Evolutionary conservation across 2,888 invertebrate species (phyloP).

Genomic region (Endotricha flammealis): DNA sequence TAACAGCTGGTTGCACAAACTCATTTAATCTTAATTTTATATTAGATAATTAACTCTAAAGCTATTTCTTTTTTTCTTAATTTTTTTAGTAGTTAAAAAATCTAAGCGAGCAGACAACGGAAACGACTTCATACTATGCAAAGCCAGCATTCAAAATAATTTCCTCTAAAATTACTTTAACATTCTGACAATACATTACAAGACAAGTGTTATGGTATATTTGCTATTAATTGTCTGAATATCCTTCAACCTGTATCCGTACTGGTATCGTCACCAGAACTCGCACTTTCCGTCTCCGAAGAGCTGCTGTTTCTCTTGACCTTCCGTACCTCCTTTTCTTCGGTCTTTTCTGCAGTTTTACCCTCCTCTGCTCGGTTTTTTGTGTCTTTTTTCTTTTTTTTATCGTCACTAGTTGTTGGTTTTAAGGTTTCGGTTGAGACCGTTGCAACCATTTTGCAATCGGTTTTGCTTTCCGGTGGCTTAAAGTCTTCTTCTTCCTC

Average conservation of each 20-base stretch:
- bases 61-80: too few species aligned
- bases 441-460: constrained; percentile 67
- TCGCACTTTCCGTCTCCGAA: constrained; percentile 80
- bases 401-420: constrained; percentile 52
- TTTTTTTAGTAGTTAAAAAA: too few species aligned
- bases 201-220: too few species aligned
- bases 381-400: constrained; percentile 48
- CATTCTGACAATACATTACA: too few species aligned
- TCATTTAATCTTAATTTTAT: too few species aligned
- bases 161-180: too few species aligned
- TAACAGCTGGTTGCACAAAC: too few species aligned
- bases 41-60: too few species aligned
- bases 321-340: constrained; percentile 29
- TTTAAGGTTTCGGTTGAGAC: constrained; percentile 69
- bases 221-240: too few species aligned
- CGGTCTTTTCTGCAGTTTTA: constrained; percentile 42
- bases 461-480: constrained; percentile 35
- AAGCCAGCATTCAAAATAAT: too few species aligned
- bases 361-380: constrained; percentile 27
- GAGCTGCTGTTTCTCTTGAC: constrained; percentile 67
- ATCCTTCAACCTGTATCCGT: constrained; percentile 78
- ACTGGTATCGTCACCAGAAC: constrained; percentile 82
- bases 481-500: constrained; percentile 61
- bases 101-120: too few species aligned
- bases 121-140: too few species aligned